Percentiles rank a stretch among this genome's conserved stretches.
phyloP scores from a whole-genome alignment of 1,140 invertebrate genomes.

The Pinna nobilis region DNA sequence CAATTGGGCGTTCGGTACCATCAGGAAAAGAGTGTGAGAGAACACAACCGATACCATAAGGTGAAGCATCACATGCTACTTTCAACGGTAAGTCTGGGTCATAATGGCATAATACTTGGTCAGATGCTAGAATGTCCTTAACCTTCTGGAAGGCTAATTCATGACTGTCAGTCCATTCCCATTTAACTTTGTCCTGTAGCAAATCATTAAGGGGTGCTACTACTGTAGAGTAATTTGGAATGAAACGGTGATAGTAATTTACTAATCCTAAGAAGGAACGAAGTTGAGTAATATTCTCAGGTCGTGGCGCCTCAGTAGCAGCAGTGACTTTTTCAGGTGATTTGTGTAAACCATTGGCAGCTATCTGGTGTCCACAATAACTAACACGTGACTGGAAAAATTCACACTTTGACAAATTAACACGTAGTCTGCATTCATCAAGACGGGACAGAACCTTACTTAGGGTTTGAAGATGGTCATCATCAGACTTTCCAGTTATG shows the following conservation, averaged over 20 bases:
- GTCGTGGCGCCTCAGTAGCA: conserved; percentile 24
- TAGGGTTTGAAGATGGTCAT: background rate
- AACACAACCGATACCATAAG: conserved; percentile 74
- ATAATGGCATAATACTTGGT: conserved; percentile 27
- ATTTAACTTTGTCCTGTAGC: conserved; percentile 8
- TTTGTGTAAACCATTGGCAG: conserved; percentile 16
- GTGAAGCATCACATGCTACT: conserved; percentile 76
- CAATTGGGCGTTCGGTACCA: conserved; percentile 44
- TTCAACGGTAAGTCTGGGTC: conserved; percentile 11
- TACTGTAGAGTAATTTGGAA: background rate
- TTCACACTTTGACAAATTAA: conserved; percentile 29
- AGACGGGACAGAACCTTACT: background rate
- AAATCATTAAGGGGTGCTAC: conserved; percentile 1
- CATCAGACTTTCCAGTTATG: background rate
- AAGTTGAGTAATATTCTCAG: conserved; percentile 35
- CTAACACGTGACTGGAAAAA: conserved; percentile 26
- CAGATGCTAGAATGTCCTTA: conserved; percentile 31
- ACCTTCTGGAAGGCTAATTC: conserved; percentile 58
- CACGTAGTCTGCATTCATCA: background rate
- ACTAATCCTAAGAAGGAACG: conserved; percentile 20
- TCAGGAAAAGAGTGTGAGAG: conserved; percentile 68
- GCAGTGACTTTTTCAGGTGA: conserved; percentile 30
- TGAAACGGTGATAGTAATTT: conserved; percentile 20
- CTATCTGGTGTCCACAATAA: conserved; percentile 37
- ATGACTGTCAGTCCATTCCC: conserved; percentile 5